phyloP scores from a whole-genome alignment of 2,888 invertebrate genomes.

The Eupithecia insigniata region DNA sequence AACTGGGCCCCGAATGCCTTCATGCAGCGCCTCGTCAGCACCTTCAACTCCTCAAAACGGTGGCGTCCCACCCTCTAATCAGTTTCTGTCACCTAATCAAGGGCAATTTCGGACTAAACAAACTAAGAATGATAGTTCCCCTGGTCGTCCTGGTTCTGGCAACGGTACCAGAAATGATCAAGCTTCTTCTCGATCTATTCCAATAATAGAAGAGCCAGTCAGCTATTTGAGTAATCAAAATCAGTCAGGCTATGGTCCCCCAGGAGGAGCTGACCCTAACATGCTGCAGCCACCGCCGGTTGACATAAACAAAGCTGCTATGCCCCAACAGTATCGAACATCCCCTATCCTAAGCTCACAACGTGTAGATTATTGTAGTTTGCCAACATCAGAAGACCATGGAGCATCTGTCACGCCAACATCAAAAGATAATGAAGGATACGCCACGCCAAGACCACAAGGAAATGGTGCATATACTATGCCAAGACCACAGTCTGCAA shows the following conservation, averaged over 20 bases:
- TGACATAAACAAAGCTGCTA: neutral
- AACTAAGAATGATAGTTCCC: neutral
- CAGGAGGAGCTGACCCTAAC: neutral
- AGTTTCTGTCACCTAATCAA: neutral
- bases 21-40: neutral
- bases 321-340: neutral
- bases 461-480: too few species aligned
- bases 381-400: neutral
- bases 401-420: neutral
- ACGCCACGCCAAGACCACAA: too few species aligned
- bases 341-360: neutral
- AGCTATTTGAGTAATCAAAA: neutral
- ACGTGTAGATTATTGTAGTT: neutral
- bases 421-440: neutral
- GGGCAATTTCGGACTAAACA: neutral
- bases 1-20: neutral
- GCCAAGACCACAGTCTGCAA: neutral
- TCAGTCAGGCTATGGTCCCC: neutral
- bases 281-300: neutral
- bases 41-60: neutral
- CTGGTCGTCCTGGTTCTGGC: neutral
- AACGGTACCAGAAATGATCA: neutral
- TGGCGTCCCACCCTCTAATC: neutral
- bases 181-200: neutral
- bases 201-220: neutral